Base-by-base conservation (phyloP, 1,140 invertebrate species). In the Delia radicum region DNA sequence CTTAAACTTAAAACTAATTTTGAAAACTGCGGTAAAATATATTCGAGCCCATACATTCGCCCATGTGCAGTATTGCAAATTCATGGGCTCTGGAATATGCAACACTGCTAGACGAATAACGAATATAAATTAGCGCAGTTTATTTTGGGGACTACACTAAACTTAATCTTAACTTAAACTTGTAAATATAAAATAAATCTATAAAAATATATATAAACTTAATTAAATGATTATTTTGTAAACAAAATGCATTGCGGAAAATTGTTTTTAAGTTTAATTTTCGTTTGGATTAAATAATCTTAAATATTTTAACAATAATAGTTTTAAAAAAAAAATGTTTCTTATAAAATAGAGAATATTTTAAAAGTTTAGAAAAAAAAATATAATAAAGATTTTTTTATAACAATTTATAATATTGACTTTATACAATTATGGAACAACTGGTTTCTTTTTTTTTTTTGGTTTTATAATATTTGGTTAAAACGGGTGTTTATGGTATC, bases 401-500 rank as follows among this genome's bases (percentile, higher is more conserved):
- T 72, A 72, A 72, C 69, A 72, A 72, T 72, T 72, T 37, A 29
- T 29, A 13, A 27, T 26, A 26, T 72, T 46, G 62, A 74, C 74
- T 83, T 83, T 83, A 80, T 83, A 83, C 82, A 83, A 83, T 83
- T 77, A 83, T 77, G 80, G 79, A 80, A 73, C 77, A 82, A 82
- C 81, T 55, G 72, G 33, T 73, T 28, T n/a, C n/a, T n/a, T n/a
- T n/a, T n/a, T n/a, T n/a, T n/a, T n/a, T n/a, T n/a, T n/a, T n/a
- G n/a, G n/a, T n/a, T n/a, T 67, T 5, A 26, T 27, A 18, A 26
- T 26, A 13, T 31, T 61, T 61, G 55, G n/a, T 65, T 65, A 10
- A 5, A 29, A 26, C 3, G n/a, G 12, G 26, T 7, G 3, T 5
- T 63, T 63, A 27, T 48, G 3, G 12, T 48, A 2, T 55, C 18